Percentiles rank a stretch among this genome's conserved stretches.
Evolutionary conservation across 2,113 vertebrate genomes (phyloP).

Genomic region (Stegostoma tigrinum): DNA sequence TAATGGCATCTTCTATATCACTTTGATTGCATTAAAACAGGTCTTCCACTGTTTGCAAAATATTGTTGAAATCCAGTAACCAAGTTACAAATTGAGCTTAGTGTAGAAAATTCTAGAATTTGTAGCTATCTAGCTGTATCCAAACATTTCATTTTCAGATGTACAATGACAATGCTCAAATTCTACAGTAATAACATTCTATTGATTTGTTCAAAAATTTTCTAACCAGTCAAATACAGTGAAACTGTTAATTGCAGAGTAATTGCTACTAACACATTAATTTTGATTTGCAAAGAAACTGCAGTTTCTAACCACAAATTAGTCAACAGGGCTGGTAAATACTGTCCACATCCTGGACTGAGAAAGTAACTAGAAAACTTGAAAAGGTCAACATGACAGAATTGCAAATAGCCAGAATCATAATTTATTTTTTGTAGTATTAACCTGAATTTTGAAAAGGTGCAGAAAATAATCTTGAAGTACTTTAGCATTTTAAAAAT

Average conservation of each 20-base stretch:
- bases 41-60: neutral
- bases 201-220: neutral
- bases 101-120: neutral
- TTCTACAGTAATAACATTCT: neutral
- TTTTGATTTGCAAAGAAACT: neutral
- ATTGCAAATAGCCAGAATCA: neutral
- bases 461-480: neutral
- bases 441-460: neutral
- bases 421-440: neutral
- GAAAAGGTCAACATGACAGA: neutral
- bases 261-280: neutral
- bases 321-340: neutral
- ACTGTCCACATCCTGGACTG: neutral
- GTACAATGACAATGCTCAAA: neutral
- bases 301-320: neutral
- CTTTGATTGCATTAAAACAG: neutral
- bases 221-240: neutral
- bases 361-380: neutral
- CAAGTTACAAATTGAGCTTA: neutral
- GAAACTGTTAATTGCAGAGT: neutral
- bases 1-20: too few relatives aligned
- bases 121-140: neutral
- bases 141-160: neutral
- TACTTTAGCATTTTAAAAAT: neutral
- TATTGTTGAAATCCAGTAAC: neutral